Conservation (phyloP, 2,888 invertebrate genomes). For the Fragum whitleyi region DNA sequence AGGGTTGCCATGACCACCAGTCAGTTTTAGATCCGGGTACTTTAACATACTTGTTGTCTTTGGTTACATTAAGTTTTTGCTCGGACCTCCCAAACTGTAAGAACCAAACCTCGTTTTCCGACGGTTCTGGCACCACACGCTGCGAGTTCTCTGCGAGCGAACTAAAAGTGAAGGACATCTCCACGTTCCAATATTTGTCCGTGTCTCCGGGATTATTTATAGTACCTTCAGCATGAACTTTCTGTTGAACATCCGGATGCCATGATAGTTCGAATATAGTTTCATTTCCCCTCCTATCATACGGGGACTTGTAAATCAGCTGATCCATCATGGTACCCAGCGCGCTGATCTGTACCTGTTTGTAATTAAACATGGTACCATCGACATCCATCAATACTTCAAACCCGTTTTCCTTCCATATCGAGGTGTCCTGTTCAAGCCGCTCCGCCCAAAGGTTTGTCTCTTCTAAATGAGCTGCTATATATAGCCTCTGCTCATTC, state of each 20-base stretch:
- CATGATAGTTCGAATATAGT: slow-evolving; percentile 20
- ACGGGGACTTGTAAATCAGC: slow-evolving; percentile 48
- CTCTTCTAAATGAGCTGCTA: slow-evolving; percentile 63
- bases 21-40: slow-evolving; percentile 29
- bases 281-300: slow-evolving; percentile 23
- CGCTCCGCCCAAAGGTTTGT: slow-evolving; percentile 57
- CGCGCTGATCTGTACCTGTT: slow-evolving; percentile 52
- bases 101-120: slow-evolving; percentile 57
- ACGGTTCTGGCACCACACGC: slow-evolving; percentile 30
- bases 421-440: slow-evolving; percentile 27
- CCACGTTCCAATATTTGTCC: slow-evolving; percentile 56
- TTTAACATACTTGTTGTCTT: slow-evolving; percentile 41
- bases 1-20: slow-evolving; percentile 67
- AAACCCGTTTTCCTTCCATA: slow-evolving; percentile 49
- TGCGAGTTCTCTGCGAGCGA: slow-evolving; percentile 31
- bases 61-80: slow-evolving; percentile 37
- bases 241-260: slow-evolving; percentile 42
- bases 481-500: slow-evolving; percentile 60
- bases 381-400: slow-evolving; percentile 57
- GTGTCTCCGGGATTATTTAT: slow-evolving; percentile 47
- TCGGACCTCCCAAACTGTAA: slow-evolving; percentile 60
- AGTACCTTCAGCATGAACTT: slow-evolving; percentile 40
- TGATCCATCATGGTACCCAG: slow-evolving; percentile 54
- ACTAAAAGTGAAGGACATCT: slow-evolving; percentile 45
- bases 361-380: slow-evolving; percentile 58